Evolutionary conservation across 1,140 invertebrate species (phyloP).

Genomic region (Neodiprion virginianus): DNA sequence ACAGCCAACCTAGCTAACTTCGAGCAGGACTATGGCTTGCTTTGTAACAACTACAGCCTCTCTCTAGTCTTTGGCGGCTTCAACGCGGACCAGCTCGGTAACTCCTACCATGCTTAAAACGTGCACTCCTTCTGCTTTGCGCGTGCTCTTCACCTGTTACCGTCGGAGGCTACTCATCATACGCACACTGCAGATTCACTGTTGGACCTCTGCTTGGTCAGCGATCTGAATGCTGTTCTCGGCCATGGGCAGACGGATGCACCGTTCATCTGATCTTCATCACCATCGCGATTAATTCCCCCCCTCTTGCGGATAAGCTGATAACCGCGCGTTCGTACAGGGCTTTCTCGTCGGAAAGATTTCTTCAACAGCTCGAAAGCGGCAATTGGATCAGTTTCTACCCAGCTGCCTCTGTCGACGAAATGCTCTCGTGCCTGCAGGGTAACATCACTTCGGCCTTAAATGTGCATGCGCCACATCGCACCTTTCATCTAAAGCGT

Average conservation of each 20-base stretch:
- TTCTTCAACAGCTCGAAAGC: neutral
- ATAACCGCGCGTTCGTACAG: neutral
- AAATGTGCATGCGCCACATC: neutral
- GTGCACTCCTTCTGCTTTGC: neutral
- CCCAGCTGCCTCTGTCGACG: neutral
- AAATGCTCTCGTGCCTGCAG: neutral
- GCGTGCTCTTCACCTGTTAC: neutral
- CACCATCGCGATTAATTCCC: neutral
- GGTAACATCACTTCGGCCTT: neutral
- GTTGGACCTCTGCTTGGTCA: neutral
- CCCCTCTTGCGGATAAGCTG: neutral
- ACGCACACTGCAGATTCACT: neutral
- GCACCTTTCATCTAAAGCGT: neutral
- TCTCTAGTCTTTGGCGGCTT: neutral
- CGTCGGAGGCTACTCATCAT: neutral
- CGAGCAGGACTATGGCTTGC: neutral
- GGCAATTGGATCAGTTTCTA: neutral
- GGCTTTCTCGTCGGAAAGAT: neutral
- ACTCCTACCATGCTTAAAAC: neutral
- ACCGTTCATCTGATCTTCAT: neutral
- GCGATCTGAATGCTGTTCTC: neutral
- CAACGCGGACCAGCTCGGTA: neutral
- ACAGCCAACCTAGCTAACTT: neutral
- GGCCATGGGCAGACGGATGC: neutral
- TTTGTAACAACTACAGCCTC: neutral